Evolutionary conservation across 1,140 invertebrate species (phyloP), one percentile per base, ranked within the genome.

Genomic region (Hirudo medicinalis): DNA sequence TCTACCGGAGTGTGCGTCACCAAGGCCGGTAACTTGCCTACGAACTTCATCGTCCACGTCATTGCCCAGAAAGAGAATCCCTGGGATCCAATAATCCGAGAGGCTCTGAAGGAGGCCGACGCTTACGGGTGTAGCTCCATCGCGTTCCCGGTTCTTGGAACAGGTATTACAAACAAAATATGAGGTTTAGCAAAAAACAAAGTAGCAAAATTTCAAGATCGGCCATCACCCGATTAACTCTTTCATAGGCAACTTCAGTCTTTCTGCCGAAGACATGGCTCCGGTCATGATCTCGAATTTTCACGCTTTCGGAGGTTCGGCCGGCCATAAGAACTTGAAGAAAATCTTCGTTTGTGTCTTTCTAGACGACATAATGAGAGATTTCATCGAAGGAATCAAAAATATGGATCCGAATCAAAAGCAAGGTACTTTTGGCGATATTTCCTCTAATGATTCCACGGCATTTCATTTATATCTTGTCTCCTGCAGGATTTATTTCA

Each of bases 101-200:
- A 74, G 25, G 73, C 72, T 70, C 63, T 78, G 29, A 60, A 69
- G n/a, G 72, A 73, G 68, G 75, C 74, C 19, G 76, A 76, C 17
- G 53, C 67, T 17, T 70, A 49, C 25, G 36, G 67, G 9, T 71
- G 68, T 32, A 69, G 19, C 25, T 67, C 73, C 4, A 54, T 78
- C 25, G 72, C 74, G 27, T 73, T 78, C 19, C 77, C 77, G 22
- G 74, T 75, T 17, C 72, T 78, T 49, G 77, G 76, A 29, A 76
- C 77, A 71, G 77, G 77, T 69, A 53, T 73, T 69, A 17, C 54
- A 8, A 49, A 11, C 40, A 40, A 40, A 40, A 40, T 40, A 40
- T 6, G 11, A 40, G 4, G 11, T 40, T 40, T 40, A n/a, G n/a
- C n/a, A n/a, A n/a, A n/a, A n/a, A n/a, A n/a, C n/a, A n/a, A n/a